phyloP scores from a whole-genome alignment of 2,888 invertebrate genomes.

The Aspidiotus rigidus region DNA sequence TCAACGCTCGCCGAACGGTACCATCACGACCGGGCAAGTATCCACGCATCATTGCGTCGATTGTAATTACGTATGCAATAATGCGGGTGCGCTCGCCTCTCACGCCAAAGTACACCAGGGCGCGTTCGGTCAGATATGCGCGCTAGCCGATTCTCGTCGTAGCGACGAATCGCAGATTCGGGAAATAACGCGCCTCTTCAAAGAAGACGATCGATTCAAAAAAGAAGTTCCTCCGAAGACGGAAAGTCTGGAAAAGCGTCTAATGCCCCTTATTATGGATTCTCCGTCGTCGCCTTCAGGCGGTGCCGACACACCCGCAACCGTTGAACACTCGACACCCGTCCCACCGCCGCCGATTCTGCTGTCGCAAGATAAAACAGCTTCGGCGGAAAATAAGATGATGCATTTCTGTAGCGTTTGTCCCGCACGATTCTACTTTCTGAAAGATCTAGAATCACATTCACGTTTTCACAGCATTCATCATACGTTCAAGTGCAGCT shows the following conservation, averaged over 20 bases:
- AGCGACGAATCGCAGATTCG: constrained; percentile 27
- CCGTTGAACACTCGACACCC: not conserved
- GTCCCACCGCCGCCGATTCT: not conserved
- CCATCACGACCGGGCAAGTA: constrained; percentile 3
- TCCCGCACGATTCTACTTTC: constrained; percentile 71
- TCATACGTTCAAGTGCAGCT: constrained; percentile 59
- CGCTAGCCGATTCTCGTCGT: constrained; percentile 15
- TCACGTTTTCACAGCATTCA: constrained; percentile 58
- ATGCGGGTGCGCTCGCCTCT: constrained; percentile 58
- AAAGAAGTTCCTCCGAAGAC: constrained; percentile 1
- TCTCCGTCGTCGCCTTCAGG: not conserved
- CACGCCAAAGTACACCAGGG: constrained; percentile 68
- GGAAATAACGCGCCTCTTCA: constrained; percentile 19
- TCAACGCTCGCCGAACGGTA: constrained; percentile 26
- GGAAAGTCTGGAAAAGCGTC: not conserved
- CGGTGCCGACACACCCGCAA: not conserved
- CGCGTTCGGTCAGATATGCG: constrained; percentile 47
- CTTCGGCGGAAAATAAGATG: constrained; percentile 39
- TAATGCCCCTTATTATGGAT: not conserved
- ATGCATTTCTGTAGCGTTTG: constrained; percentile 71
- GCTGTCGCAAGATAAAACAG: not conserved
- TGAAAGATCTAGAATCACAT: constrained; percentile 64
- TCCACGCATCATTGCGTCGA: constrained; percentile 54
- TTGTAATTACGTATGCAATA: constrained; percentile 70
- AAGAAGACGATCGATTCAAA: constrained; percentile 25